Percentiles rank a stretch among this genome's conserved stretches.
phyloP scores from a whole-genome alignment of 1,140 invertebrate genomes.

The Dysdera silvatica region DNA sequence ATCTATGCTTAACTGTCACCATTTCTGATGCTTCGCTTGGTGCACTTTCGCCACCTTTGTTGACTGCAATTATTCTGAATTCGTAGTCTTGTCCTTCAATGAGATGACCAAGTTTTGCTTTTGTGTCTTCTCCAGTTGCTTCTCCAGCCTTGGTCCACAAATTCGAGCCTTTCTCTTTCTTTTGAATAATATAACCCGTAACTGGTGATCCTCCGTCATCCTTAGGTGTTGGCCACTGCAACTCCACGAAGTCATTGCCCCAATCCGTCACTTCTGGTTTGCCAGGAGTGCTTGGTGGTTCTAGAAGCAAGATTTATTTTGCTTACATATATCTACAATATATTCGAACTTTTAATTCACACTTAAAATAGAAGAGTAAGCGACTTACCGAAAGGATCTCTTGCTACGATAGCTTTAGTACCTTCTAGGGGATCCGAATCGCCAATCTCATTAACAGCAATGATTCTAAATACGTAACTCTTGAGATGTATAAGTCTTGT shows the following conservation, averaged over 20 bases:
- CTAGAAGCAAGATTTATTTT: constrained; percentile 37
- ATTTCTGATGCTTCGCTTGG: constrained; percentile 86
- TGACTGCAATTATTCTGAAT: constrained; percentile 92
- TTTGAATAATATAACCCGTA: constrained; percentile 86
- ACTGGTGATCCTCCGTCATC: constrained; percentile 86
- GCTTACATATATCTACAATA: not conserved
- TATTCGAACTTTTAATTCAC: not conserved
- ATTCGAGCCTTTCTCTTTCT: constrained; percentile 62
- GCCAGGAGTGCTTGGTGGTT: constrained; percentile 85
- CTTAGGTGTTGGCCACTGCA: constrained; percentile 86
- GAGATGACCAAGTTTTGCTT: constrained; percentile 70
- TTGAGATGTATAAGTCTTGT: constrained; percentile 81
- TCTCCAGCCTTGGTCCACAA: constrained; percentile 81
- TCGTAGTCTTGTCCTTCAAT: constrained; percentile 92
- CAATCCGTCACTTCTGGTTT: constrained; percentile 81
- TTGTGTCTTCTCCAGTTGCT: constrained; percentile 63
- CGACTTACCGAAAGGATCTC: constrained; percentile 74
- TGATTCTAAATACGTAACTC: constrained; percentile 78
- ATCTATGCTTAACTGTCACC: constrained; percentile 85
- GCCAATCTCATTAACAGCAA: constrained; percentile 89
- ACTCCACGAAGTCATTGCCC: constrained; percentile 87
- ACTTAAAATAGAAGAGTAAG: not conserved
- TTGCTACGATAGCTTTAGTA: constrained; percentile 77
- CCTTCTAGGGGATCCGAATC: constrained; percentile 84
- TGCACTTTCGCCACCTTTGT: constrained; percentile 88